Base-by-base conservation (phyloP, 1,140 invertebrate species). In the Drosophila suzukii region DNA sequence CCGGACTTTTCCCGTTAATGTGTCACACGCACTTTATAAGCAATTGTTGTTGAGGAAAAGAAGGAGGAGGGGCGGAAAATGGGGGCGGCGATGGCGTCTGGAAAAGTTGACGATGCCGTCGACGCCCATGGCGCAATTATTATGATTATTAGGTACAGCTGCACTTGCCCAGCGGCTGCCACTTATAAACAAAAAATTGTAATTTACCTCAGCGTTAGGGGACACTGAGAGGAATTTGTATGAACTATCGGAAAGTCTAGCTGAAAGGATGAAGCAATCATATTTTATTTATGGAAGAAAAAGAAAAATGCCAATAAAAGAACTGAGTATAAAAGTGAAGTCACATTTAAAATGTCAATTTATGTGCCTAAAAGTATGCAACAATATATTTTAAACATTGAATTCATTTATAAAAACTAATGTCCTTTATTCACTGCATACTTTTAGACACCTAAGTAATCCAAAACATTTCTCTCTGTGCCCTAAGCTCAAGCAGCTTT, bases 11-110 rank as follows among this genome's bases (percentile, higher is more conserved):
- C 62, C 78, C 72, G 78, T 90, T 90, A 90, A 90, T 90, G 86
- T 90, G 86, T 90, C 84, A 90, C 86, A 89, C 85, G 85, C 85
- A 90, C 86, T 85, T 90, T 86, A 86, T 81, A 85, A 90, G 86
- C 85, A 80, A 89, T 88, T 88, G 80, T 89, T 89, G 84, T 84
- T 70, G 75, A 41, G 34, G 15, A 38, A 13, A 8, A 55, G 12
- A 27, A 6, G 13, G 6, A 15, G 13, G 55, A n/a, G 12, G 60
- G 12, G 38, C 8, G 13, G 12, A 15, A 11, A 30, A 55, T 7
- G 46, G 38, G 12, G 34, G 38, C 24, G 63, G 36, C 20, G 59
- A 68, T 66, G 77, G 80, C 84, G 84, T 86, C 83, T 88, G 84
- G 83, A 60, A 89, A 88, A 88, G 83, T 88, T 89, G 83, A 88